Conservation (phyloP, 2,113 vertebrate genomes). For the Ictalurus furcatus region DNA sequence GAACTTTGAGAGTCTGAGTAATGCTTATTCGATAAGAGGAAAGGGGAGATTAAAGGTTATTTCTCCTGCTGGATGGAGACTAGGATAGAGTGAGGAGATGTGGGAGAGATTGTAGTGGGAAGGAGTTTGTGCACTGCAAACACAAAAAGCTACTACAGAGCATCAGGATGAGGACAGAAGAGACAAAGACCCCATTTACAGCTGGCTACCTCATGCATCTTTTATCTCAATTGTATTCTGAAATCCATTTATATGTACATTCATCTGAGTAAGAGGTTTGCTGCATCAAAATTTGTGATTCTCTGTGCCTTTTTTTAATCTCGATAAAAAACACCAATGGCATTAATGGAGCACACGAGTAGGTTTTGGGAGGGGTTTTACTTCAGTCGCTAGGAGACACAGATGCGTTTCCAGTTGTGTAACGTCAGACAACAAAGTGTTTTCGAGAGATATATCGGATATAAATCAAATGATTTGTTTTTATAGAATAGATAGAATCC, state of each 20-base stretch:
- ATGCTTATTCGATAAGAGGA: constrained; percentile 54
- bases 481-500: neutral
- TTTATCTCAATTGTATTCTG: neutral
- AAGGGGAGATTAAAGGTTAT: constrained; percentile 30
- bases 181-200: neutral
- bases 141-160: constrained; percentile 16
- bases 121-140: neutral
- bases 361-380: neutral
- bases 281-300: neutral
- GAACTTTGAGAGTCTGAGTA: constrained; percentile 48
- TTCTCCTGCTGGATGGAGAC: neutral
- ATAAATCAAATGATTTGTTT: neutral
- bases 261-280: neutral
- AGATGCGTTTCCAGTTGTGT: neutral
- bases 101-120: constrained; percentile 24
- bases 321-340: neutral
- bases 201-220: neutral
- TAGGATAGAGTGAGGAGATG: neutral
- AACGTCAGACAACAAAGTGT: neutral
- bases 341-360: neutral
- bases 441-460: neutral
- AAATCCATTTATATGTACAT: neutral
- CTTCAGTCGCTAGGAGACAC: neutral
- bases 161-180: neutral
- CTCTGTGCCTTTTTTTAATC: neutral